Conservation (phyloP, 2,888 invertebrate species). For the Apodemia zela region DNA sequence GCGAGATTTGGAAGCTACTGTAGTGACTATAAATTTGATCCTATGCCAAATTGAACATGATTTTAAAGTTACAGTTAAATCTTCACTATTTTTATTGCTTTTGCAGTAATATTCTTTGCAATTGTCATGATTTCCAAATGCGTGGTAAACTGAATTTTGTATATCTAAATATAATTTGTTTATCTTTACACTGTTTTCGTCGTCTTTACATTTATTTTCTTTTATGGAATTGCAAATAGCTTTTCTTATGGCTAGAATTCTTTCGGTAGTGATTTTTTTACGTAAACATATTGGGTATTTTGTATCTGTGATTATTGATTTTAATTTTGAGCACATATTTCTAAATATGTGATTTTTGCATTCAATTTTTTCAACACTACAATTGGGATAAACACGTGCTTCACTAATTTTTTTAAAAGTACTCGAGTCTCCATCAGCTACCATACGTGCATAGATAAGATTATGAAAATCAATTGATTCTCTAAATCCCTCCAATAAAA, state of each 20-base stretch:
- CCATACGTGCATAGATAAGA: slow-evolving; percentile 31
- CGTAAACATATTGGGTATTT: neutral
- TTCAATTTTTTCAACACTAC: slow-evolving; percentile 33
- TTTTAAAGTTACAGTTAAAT: slow-evolving; percentile 4
- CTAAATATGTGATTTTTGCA: slow-evolving; percentile 30
- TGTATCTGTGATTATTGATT: neutral
- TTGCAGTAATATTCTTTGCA: neutral
- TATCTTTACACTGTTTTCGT: neutral
- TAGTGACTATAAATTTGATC: slow-evolving; percentile 21
- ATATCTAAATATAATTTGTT: neutral
- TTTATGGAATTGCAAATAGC: slow-evolving; percentile 3
- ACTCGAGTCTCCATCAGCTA: slow-evolving; percentile 32
- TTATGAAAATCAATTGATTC: neutral
- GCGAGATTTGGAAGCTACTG: slow-evolving; percentile 22
- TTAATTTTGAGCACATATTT: slow-evolving; percentile 7
- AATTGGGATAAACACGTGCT: slow-evolving; percentile 25
- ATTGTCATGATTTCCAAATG: neutral
- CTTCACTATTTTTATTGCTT: neutral
- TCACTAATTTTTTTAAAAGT: slow-evolving; percentile 31
- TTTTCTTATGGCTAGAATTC: slow-evolving; percentile 1
- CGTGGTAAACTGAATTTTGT: neutral
- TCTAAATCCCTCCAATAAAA: slow-evolving; percentile 11
- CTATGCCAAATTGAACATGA: slow-evolving; percentile 22
- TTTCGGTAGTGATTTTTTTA: neutral
- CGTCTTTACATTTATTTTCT: neutral